Conservation (phyloP, 1,140 invertebrate species). For the Lordiphosa mommai region DNA sequence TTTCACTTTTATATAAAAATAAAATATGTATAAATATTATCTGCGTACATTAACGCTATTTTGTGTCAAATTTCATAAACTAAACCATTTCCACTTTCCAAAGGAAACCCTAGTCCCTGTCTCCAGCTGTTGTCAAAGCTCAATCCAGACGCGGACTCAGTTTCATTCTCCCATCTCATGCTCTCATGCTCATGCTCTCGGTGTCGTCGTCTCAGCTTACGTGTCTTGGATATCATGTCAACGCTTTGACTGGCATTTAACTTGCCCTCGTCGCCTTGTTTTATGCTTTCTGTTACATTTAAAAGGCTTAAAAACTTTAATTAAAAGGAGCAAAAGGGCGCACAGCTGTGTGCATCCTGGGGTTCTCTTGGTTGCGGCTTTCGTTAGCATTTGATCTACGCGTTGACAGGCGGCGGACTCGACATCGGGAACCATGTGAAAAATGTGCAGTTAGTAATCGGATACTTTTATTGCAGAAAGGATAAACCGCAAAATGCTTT, state of each 20-base stretch:
- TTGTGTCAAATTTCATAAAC: no score
- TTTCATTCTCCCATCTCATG: constrained; percentile 9
- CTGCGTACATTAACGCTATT: no score
- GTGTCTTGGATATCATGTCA: constrained; percentile 58
- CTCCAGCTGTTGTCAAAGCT: background rate
- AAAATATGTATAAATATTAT: no score
- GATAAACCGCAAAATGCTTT: constrained; percentile 71
- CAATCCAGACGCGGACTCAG: background rate
- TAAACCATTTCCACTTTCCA: no score
- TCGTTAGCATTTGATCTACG: constrained; percentile 60
- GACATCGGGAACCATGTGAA: constrained; percentile 23
- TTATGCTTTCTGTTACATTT: constrained; percentile 48
- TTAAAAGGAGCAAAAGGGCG: constrained; percentile 45
- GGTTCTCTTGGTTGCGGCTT: constrained; percentile 6
- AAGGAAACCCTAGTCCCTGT: background rate
- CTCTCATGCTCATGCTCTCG: background rate
- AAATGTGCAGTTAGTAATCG: constrained; percentile 72
- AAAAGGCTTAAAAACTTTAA: constrained; percentile 74
- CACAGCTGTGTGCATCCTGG: constrained; percentile 41
- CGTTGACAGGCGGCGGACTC: constrained; percentile 39
- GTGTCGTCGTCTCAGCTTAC: constrained; percentile 45
- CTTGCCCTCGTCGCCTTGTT: constrained; percentile 63
- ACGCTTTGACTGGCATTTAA: constrained; percentile 67
- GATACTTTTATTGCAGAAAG: constrained; percentile 78
- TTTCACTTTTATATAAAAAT: no score